Conservation (phyloP, 2,888 invertebrate genomes). For the Dermolepida albohirtum region DNA sequence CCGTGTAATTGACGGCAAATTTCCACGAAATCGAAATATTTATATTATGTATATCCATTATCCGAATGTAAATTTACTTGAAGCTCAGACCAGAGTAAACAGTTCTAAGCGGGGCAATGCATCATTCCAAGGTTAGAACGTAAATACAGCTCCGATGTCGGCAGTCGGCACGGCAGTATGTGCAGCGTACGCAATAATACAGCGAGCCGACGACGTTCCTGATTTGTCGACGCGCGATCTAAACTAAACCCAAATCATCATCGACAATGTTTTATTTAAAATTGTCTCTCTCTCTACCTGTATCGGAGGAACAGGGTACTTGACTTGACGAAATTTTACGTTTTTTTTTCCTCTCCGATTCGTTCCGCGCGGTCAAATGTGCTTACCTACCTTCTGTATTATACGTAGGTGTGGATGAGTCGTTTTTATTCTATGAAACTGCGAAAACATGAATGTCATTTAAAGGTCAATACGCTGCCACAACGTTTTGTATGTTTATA, state of each 20-base stretch:
- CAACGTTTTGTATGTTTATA: too few relatives aligned
- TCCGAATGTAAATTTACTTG: constrained; percentile 61
- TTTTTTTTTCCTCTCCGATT: too few relatives aligned
- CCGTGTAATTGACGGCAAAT: constrained; percentile 15
- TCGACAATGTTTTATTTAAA: constrained; percentile 1
- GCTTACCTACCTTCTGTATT: too few relatives aligned
- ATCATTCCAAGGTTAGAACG: constrained; percentile 62
- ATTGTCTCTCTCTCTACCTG: background rate
- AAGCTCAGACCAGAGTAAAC: constrained; percentile 63
- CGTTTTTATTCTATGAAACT: too few relatives aligned
- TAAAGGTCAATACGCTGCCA: too few relatives aligned
- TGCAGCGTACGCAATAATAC: constrained; percentile 4
- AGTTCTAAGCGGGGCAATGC: constrained; percentile 62
- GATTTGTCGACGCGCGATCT: constrained; percentile 1
- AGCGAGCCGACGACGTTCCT: background rate
- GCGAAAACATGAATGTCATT: too few relatives aligned
- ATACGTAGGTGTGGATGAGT: too few relatives aligned
- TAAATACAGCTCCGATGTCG: constrained; percentile 33
- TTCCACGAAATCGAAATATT: constrained; percentile 44
- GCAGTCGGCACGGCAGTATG: background rate
- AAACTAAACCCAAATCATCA: background rate
- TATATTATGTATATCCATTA: constrained; percentile 59
- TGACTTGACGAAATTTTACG: too few relatives aligned
- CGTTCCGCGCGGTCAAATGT: too few relatives aligned
- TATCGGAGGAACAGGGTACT: too few relatives aligned